Evolutionary conservation across 2,797 vertebrate species (phyloP).

Genomic region (Acrocephalus scirpaceus): DNA sequence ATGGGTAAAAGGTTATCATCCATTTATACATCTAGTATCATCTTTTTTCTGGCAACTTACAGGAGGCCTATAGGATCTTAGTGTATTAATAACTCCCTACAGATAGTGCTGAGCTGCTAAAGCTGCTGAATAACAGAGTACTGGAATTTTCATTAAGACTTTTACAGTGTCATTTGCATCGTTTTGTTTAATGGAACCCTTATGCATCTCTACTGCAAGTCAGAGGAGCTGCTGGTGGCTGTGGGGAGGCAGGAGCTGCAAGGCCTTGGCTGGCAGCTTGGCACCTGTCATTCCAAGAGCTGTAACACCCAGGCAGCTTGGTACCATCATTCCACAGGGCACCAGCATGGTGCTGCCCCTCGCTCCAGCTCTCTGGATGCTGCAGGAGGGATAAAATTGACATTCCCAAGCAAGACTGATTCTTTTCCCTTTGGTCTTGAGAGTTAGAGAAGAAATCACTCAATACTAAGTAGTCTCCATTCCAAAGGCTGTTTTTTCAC

Average conservation of each 20-base stretch:
- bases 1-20: constrained; percentile 66
- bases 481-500: background rate
- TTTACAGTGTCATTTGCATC: constrained; percentile 5
- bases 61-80: constrained; percentile 52
- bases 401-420: background rate
- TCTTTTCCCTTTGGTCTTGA: background rate
- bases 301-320: background rate
- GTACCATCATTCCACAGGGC: rapidly evolving
- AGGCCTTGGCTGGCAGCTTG: background rate
- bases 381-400: background rate
- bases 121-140: background rate
- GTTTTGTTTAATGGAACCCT: constrained; percentile 8
- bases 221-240: background rate
- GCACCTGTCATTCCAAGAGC: background rate
- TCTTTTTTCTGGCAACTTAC: constrained; percentile 46
- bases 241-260: background rate
- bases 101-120: constrained; percentile 51
- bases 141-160: background rate
- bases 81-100: constrained; percentile 63
- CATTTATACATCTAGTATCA: constrained; percentile 62
- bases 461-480: background rate
- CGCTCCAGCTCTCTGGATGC: background rate
- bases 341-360: background rate
- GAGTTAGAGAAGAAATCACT: background rate
- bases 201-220: constrained; percentile 37